These are phyloP conservation scores for Solenopsis fugax DNA, from an alignment of 1,140 invertebrate species.

Conservation along the genomic window DNA sequence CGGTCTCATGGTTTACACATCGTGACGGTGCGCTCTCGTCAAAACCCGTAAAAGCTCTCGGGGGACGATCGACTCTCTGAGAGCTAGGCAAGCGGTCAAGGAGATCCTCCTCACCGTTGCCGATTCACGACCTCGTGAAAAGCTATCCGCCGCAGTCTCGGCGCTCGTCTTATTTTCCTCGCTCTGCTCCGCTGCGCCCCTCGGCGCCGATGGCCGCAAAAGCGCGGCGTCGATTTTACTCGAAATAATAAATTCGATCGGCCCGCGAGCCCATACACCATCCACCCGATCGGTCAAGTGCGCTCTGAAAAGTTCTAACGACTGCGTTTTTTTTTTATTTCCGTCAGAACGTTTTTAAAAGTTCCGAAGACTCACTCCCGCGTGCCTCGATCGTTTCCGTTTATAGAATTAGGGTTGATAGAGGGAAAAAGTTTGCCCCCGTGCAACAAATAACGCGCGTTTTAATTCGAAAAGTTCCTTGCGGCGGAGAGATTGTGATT, in stretches of 20 bases:
- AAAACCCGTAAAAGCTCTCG: slow-evolving; percentile 81
- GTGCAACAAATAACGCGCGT: slow-evolving; percentile 17
- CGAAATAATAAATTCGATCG: slow-evolving; percentile 64
- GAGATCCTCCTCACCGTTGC: slow-evolving; percentile 73
- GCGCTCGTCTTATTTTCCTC: slow-evolving; percentile 62
- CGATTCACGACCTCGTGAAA: slow-evolving; percentile 79
- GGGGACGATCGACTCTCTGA: slow-evolving; percentile 73
- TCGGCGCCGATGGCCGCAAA: slow-evolving; percentile 18
- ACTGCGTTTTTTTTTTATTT: slow-evolving; percentile 53
- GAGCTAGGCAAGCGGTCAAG: slow-evolving; percentile 78
- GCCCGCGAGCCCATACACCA: background rate
- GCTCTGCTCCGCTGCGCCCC: background rate
- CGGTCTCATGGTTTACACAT: slow-evolving; percentile 84
- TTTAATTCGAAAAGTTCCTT: slow-evolving; percentile 13
- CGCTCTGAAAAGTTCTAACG: slow-evolving; percentile 46
- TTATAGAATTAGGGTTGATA: background rate
- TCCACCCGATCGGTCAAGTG: slow-evolving; percentile 21
- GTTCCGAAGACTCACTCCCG: slow-evolving; percentile 56
- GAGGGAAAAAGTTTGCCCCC: slow-evolving; percentile 2
- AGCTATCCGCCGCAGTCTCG: slow-evolving; percentile 65
- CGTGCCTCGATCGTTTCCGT: slow-evolving; percentile 28
- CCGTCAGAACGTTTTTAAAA: slow-evolving; percentile 67
- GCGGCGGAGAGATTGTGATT: background rate
- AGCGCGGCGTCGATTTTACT: slow-evolving; percentile 60
- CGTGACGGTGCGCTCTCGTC: slow-evolving; percentile 76